phyloP scores from a whole-genome alignment of 2,888 invertebrate species.

The Lingula anatina region DNA sequence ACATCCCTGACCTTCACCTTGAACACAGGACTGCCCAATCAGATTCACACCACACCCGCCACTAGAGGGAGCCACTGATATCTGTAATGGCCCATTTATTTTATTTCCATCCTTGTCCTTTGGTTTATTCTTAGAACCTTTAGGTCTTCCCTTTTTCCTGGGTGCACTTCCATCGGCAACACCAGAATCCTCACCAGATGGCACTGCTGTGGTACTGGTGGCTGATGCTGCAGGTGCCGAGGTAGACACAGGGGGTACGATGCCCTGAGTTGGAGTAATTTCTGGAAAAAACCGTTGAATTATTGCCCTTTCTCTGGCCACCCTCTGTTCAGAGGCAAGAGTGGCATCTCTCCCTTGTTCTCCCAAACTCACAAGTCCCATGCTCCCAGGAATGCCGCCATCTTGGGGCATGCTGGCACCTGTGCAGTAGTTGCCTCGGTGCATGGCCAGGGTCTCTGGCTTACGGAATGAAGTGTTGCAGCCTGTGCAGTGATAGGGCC shows the following conservation, averaged over 20 bases:
- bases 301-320: not conserved
- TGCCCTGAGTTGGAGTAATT: too few relatives aligned
- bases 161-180: slow-evolving; percentile 52
- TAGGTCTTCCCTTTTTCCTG: slow-evolving; percentile 35
- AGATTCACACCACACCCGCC: too few relatives aligned
- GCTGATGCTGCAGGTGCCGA: too few relatives aligned
- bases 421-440: slow-evolving; percentile 70
- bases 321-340: not conserved
- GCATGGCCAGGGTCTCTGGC: slow-evolving; percentile 74
- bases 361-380: not conserved
- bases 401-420: not conserved
- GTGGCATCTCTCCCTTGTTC: not conserved
- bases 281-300: too few relatives aligned
- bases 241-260: too few relatives aligned
- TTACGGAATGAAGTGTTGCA: slow-evolving; percentile 76
- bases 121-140: slow-evolving; percentile 34
- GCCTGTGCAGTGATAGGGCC: slow-evolving; percentile 59
- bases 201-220: too few relatives aligned
- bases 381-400: not conserved
- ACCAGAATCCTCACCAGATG: slow-evolving; percentile 3
- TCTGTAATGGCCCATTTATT: not conserved
- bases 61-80: too few relatives aligned
- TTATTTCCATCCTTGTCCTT: slow-evolving; percentile 4
- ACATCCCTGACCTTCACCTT: too few relatives aligned
- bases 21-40: too few relatives aligned